phyloP scores from a whole-genome alignment of 1,140 invertebrate genomes.

The Ditylenchus dipsaci region DNA sequence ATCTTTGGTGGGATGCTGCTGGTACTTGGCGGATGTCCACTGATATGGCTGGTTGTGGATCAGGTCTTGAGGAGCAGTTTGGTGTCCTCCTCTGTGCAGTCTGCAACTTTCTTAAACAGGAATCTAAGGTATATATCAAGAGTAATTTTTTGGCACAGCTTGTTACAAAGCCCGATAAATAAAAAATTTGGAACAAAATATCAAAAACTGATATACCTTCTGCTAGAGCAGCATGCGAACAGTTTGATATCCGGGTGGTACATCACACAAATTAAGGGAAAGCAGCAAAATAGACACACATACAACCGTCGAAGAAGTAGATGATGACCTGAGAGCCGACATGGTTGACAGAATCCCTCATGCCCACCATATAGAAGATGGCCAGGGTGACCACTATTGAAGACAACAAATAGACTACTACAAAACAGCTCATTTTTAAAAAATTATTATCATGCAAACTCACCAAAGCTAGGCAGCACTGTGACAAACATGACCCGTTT shows the following conservation, averaged over 20 bases:
- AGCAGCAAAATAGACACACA: slow-evolving; percentile 35
- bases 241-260: slow-evolving; percentile 38
- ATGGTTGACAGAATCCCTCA: slow-evolving; percentile 27
- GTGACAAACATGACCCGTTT: slow-evolving; percentile 42
- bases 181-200: too few species aligned
- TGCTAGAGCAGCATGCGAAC: slow-evolving; percentile 12
- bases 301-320: slow-evolving; percentile 38
- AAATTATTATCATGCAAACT: slow-evolving; percentile 4
- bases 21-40: too few species aligned
- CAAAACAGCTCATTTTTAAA: slow-evolving; percentile 15
- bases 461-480: slow-evolving; percentile 40
- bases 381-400: slow-evolving; percentile 35
- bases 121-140: too few species aligned
- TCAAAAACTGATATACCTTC: background rate
- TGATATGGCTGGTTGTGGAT: too few species aligned
- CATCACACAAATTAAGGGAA: slow-evolving; percentile 37
- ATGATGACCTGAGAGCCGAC: slow-evolving; percentile 31
- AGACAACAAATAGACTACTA: slow-evolving; percentile 37
- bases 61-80: too few species aligned
- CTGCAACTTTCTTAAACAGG: too few species aligned
- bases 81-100: too few species aligned
- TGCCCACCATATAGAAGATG: slow-evolving; percentile 46
- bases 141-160: too few species aligned
- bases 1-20: too few species aligned
- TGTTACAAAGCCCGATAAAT: too few species aligned